These are phyloP conservation scores for Leptinotarsa haldemani DNA, from an alignment of 2,888 invertebrate genomes.

Conservation along the genomic window DNA sequence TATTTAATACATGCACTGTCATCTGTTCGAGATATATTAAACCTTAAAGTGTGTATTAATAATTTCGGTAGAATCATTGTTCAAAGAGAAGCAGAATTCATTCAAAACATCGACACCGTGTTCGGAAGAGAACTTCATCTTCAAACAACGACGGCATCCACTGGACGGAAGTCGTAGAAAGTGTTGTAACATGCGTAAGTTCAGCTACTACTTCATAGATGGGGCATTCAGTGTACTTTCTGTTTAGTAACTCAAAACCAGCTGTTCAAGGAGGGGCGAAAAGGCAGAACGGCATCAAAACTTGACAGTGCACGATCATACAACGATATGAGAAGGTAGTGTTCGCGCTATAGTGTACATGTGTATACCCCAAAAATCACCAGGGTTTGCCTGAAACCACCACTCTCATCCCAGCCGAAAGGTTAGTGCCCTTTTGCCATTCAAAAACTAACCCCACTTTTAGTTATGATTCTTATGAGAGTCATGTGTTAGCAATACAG, in stretches of 20 bases:
- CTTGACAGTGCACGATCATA: constrained; percentile 52
- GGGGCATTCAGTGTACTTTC: constrained; percentile 16
- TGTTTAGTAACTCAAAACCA: constrained; percentile 49
- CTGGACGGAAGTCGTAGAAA: too few relatives aligned
- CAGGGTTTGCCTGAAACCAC: constrained; percentile 41
- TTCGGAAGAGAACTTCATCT: too few relatives aligned
- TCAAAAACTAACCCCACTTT: constrained; percentile 48
- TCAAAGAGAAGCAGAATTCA: too few relatives aligned
- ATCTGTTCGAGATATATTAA: not conserved
- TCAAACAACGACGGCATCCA: too few relatives aligned
- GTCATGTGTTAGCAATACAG: constrained; percentile 42
- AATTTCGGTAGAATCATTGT: too few relatives aligned
- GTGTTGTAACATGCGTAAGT: not conserved
- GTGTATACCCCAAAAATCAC: constrained; percentile 45
- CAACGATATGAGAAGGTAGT: constrained; percentile 54
- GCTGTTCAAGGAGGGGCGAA: constrained; percentile 59
- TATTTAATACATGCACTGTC: not conserved
- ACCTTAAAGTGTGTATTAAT: too few relatives aligned
- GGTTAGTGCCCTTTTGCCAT: constrained; percentile 48
- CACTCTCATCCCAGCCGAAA: constrained; percentile 39
- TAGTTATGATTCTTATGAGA: constrained; percentile 51
- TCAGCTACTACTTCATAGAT: constrained; percentile 33
- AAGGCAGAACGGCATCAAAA: constrained; percentile 45
- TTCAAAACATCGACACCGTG: too few relatives aligned
- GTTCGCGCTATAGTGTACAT: constrained; percentile 46